Evolutionary conservation across 2,888 invertebrate species (phyloP).

Genomic region (Cremastobaeus sp.): DNA sequence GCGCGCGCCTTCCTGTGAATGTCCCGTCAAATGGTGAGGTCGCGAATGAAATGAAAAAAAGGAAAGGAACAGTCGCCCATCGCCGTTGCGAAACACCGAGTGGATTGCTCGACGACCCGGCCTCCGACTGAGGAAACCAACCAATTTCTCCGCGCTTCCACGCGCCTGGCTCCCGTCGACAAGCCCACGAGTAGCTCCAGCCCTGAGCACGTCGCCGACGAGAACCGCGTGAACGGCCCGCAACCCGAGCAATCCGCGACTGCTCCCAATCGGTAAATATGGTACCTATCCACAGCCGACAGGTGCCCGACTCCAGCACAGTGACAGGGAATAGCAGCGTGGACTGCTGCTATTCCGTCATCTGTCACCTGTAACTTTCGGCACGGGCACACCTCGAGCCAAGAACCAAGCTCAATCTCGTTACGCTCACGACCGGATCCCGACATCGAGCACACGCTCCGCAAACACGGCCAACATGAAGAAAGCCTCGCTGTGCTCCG

Average conservation of each 20-base stretch:
- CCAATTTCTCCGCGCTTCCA: no score
- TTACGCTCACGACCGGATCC: not conserved
- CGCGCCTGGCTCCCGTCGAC: no score
- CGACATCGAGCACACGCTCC: no score
- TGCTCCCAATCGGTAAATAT: conserved; percentile 40
- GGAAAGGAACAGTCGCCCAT: conserved; percentile 7
- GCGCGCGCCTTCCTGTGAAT: no score
- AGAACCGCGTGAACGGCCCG: no score
- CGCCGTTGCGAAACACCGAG: conserved; percentile 2
- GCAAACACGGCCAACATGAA: no score
- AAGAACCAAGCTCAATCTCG: not conserved
- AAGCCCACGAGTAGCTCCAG: no score
- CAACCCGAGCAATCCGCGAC: conserved; percentile 7
- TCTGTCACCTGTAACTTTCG: conserved; percentile 12
- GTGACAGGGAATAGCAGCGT: conserved; percentile 35
- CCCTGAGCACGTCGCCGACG: no score
- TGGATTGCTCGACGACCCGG: not conserved
- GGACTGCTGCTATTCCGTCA: conserved; percentile 34
- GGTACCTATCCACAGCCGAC: conserved; percentile 30
- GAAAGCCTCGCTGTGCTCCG: not conserved
- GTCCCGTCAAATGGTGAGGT: not conserved
- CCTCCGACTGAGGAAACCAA: not conserved
- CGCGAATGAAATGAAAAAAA: conserved; percentile 9
- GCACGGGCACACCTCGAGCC: not conserved
- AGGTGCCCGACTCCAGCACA: conserved; percentile 25